phyloP scores from a whole-genome alignment of 2,113 vertebrate species.

The Beaufortia kweichowensis region DNA sequence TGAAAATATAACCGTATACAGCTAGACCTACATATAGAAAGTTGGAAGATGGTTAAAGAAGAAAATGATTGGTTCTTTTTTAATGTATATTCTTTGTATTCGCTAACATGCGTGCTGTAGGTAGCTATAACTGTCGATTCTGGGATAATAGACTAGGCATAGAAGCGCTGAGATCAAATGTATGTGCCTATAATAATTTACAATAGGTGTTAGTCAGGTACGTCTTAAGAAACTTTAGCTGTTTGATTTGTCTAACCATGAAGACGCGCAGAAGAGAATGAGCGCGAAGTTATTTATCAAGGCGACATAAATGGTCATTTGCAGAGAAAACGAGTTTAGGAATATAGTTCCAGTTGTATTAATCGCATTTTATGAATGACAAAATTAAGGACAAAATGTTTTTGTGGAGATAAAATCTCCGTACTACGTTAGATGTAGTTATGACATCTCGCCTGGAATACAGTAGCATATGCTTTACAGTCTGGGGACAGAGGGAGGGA shows the following conservation, averaged over 20 bases:
- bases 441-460: constrained; percentile 9
- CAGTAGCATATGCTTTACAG: constrained; percentile 27
- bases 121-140: too few species aligned
- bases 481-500: constrained; percentile 47
- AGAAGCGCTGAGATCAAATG: too few species aligned
- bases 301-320: constrained; percentile 46
- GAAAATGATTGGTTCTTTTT: too few species aligned
- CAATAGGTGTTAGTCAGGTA: background rate
- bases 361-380: background rate
- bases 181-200: too few species aligned
- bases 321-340: background rate
- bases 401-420: background rate
- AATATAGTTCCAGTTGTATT: background rate
- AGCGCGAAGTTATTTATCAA: background rate
- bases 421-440: background rate
- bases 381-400: background rate
- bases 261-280: too few species aligned
- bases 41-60: too few species aligned
- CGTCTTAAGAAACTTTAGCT: background rate
- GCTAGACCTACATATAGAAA: background rate
- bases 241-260: too few species aligned
- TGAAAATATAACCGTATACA: background rate
- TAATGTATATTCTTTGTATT: too few species aligned
- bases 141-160: too few species aligned
- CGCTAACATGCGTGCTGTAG: too few species aligned